A percentile compares a stretch with the other conserved stretches of the same genome.
Conservation (phyloP, 2,113 vertebrate genomes). For the Cavia aperea region DNA sequence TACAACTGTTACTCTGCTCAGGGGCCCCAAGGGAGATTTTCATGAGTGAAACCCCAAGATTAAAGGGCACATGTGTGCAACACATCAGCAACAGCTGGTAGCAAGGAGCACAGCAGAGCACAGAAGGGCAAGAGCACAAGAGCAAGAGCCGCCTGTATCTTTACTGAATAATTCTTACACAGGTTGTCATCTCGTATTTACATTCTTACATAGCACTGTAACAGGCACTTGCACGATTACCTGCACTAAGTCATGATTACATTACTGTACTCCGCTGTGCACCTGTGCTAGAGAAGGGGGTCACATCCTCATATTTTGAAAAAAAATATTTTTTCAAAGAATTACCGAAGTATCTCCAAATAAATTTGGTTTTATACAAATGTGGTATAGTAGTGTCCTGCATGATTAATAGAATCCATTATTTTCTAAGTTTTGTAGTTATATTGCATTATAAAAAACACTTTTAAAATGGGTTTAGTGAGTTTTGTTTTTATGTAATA, state of each 20-base stretch:
- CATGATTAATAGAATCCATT: background rate
- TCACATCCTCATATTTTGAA: background rate
- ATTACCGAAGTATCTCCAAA: background rate
- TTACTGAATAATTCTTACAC: background rate
- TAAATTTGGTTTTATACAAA: background rate
- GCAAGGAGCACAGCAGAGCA: background rate
- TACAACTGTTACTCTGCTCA: background rate
- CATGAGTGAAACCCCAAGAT: background rate
- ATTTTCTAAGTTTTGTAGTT: background rate
- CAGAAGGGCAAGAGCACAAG: background rate
- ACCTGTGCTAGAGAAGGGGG: background rate
- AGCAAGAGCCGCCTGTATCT: background rate
- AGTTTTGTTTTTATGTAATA: background rate
- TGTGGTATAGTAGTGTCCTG: background rate
- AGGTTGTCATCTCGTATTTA: background rate
- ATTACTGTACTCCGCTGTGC: background rate
- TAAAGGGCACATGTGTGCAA: background rate
- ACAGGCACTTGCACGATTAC: background rate
- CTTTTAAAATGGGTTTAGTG: background rate
- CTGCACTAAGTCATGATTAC: background rate
- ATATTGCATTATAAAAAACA: background rate
- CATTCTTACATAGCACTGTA: background rate
- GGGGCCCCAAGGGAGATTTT: background rate
- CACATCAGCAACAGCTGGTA: background rate
- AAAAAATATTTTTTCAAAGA: background rate